Base-by-base conservation (phyloP, 2,113 vertebrate genomes). In the Thalassarche chlororhynchos region DNA sequence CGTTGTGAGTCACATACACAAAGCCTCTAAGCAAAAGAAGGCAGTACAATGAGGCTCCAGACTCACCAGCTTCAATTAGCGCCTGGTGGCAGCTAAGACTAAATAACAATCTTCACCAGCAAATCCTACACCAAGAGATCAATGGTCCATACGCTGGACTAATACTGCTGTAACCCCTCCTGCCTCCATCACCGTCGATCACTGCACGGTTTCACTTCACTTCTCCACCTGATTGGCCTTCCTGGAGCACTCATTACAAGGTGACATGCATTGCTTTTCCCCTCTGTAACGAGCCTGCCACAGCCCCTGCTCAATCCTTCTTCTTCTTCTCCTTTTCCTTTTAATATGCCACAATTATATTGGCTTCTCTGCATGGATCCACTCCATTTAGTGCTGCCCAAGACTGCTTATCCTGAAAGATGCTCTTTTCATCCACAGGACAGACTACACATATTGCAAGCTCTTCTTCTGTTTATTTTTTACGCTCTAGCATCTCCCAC, bases 351-450 rank as follows among this genome's bases (percentile, higher is more conserved):
- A 72, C 74, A 91, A 93, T 94, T 87, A 94, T 25, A 93, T 62
- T 65, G 78, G 61, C 62, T 89, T 95, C 74, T 93, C 94, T 83
- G 93, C 78, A 46, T 75, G 94, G 95, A 95, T 96, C 77, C 18
- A 13, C 84, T 80, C 84, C 76, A 92, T 87, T 97, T 96, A 75
- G 69, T n/a, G 74, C 72, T 84, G 77, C 70, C 61, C 69, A 82
- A 69, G 83, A 84, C 49, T 2, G 20, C 74, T 96, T 92, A 89
- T 54, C 44, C 89, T 87, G 70, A 89, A 89, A 92, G 74, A 91
- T 42, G 34, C 25, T 81, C 52, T 75, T 61, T 85, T 54, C 84
- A 77, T 49, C 64, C 46, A 38, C 42, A 72, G 57, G 44, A 88
- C 34, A 69, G 74, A 34, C 54, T 65, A 40, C 49, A 54, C 5